phyloP scores from a whole-genome alignment of 1,140 invertebrate species.

The Hylaeus anthracinus region DNA sequence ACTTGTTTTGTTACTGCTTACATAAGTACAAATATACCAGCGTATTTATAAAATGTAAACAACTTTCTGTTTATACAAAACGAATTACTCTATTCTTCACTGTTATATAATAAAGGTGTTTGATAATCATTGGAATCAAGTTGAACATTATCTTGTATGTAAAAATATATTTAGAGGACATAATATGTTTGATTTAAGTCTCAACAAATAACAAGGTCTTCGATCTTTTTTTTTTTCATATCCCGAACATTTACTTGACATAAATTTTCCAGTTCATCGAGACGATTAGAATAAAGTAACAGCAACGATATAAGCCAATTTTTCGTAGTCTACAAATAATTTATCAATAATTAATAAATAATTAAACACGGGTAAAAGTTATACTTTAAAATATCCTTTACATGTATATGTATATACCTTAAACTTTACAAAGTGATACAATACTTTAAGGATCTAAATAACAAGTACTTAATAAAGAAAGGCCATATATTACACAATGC shows the following conservation, averaged over 20 bases:
- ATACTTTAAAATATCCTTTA: slow-evolving; percentile 14
- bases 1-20: slow-evolving; percentile 53
- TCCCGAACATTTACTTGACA: slow-evolving; percentile 19
- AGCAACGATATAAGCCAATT: slow-evolving; percentile 36
- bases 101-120: slow-evolving; percentile 18
- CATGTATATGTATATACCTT: slow-evolving; percentile 10
- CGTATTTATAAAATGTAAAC: slow-evolving; percentile 47
- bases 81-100: slow-evolving; percentile 17
- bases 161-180: slow-evolving; percentile 34
- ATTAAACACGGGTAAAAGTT: slow-evolving; percentile 30
- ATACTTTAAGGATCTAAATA: slow-evolving; percentile 31
- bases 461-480: slow-evolving; percentile 44
- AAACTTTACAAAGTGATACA: slow-evolving; percentile 36
- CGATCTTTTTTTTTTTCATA: neutral
- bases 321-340: slow-evolving; percentile 37
- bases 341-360: slow-evolving; percentile 42
- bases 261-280: slow-evolving; percentile 18
- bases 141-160: slow-evolving; percentile 11
- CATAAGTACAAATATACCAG: slow-evolving; percentile 44
- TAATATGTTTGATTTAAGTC: neutral
- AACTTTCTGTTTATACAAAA: slow-evolving; percentile 36
- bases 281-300: slow-evolving; percentile 34
- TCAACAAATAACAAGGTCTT: slow-evolving; percentile 25
- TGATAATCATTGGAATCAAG: slow-evolving; percentile 22
- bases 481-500: slow-evolving; percentile 37